These are phyloP conservation scores for Ciconia boyciana DNA, from an alignment of 2,113 vertebrate genomes.

Conservation along the genomic window DNA sequence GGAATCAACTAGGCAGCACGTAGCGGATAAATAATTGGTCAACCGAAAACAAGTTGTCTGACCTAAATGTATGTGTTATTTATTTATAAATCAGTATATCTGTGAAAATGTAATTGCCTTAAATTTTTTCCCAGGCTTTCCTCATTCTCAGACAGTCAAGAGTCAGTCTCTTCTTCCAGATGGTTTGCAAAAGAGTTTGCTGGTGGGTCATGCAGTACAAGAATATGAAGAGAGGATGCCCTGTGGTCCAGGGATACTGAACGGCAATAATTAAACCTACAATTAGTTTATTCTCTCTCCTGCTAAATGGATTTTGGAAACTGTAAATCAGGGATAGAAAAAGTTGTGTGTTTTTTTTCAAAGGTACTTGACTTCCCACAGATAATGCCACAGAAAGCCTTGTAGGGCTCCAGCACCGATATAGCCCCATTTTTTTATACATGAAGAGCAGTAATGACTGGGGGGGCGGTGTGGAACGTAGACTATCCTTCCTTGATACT, in stretches of 20 bases:
- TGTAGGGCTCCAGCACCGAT: neutral
- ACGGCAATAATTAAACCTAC: neutral
- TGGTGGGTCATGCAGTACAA: neutral
- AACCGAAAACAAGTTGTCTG: neutral
- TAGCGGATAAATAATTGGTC: neutral
- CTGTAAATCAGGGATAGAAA: neutral
- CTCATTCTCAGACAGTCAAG: neutral
- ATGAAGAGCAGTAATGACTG: neutral
- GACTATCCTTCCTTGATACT: neutral
- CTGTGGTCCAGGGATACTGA: neutral
- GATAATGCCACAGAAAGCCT: neutral
- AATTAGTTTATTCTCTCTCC: neutral
- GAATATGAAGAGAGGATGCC: neutral
- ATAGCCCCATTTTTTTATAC: neutral
- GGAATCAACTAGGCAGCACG: neutral
- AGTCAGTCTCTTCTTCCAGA: neutral
- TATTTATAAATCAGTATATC: neutral
- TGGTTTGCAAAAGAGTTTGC: neutral
- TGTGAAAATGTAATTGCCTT: neutral
- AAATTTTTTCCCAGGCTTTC: neutral
- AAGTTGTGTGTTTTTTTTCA: neutral
- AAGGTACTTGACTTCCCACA: neutral
- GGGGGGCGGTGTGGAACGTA: neutral
- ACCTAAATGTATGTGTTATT: slow-evolving; percentile 19
- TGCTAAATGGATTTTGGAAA: neutral